These are phyloP conservation scores for Amblyjoppa fuscipennis DNA, from an alignment of 2,888 invertebrate species.

Conservation along the genomic window DNA sequence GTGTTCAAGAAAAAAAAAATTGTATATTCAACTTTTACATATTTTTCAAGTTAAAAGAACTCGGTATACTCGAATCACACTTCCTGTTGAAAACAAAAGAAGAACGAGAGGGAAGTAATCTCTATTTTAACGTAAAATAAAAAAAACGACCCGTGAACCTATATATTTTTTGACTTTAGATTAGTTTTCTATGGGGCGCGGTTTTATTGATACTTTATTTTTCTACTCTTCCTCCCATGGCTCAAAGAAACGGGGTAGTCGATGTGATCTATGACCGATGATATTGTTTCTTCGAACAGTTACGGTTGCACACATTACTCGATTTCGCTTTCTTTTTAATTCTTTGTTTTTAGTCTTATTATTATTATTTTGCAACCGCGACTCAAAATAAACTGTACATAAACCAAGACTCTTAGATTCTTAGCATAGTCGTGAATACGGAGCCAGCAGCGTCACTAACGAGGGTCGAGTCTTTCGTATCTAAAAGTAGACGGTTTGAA, in stretches of 20 bases:
- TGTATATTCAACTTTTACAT: slow-evolving; percentile 67
- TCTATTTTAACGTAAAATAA: slow-evolving; percentile 68
- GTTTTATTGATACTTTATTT: slow-evolving; percentile 68
- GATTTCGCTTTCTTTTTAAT: slow-evolving; percentile 14
- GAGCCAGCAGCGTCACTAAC: slow-evolving; percentile 55
- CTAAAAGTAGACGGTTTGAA: slow-evolving; percentile 70
- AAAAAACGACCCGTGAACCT: slow-evolving; percentile 55
- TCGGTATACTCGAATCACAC: slow-evolving; percentile 60
- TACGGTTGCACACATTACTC: slow-evolving; percentile 22
- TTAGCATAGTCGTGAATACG: slow-evolving; percentile 64
- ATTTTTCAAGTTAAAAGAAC: slow-evolving; percentile 58
- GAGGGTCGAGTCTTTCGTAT: slow-evolving; percentile 69
- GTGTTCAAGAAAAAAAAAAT: slow-evolving; percentile 75
- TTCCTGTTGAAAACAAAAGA: slow-evolving; percentile 54
- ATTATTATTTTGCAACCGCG: slow-evolving; percentile 13
- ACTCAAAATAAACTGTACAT: slow-evolving; percentile 59
- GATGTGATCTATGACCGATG: slow-evolving; percentile 41
- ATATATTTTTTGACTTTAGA: slow-evolving; percentile 74
- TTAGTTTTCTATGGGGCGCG: slow-evolving; percentile 69
- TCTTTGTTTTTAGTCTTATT: slow-evolving; percentile 19
- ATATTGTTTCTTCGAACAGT: slow-evolving; percentile 42
- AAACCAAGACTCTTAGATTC: slow-evolving; percentile 62
- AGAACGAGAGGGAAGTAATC: slow-evolving; percentile 52
- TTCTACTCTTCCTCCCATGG: slow-evolving; percentile 52
- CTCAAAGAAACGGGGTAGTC: slow-evolving; percentile 46